Evolutionary conservation across 2,113 vertebrate species (phyloP), one percentile per base, ranked within the genome.

Genomic region (Synodontis membranacea): DNA sequence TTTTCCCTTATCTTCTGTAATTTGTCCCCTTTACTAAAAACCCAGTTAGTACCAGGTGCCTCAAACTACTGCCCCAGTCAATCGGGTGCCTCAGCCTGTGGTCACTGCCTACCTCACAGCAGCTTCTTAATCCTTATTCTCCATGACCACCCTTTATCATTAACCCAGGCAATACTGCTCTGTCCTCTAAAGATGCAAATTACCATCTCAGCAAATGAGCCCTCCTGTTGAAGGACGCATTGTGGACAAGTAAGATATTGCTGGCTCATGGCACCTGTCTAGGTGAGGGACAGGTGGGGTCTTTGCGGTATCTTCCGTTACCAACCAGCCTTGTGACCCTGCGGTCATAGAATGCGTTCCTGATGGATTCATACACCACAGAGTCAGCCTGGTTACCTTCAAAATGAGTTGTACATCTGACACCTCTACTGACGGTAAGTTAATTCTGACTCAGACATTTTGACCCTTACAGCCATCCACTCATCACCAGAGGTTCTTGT

Each of bases 391-490:
- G 7, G 42, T 44, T 74, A 42, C 23, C 6, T 70, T 70, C 39
- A 72, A 21, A 39, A 39, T 21, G 2, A 39, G 21, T 74, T 74
- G 31, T 44, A 25, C 8, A 70, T 9, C 9, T 72, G 7, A 39
- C 15, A 10, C 62, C 34, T 70, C 68, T 42, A 3, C 4, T 76
- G 72, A n/a, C 4, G 5, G 17, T 15, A 34, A 6, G 17, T 78
- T 21, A 1, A 52, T 52, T 52, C 46, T 23, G 19, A 80, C 3
- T 80, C 19, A 80, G 31, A 23, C 31, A 25, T 80, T 56, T 39
- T 80, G 78, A 80, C 50, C 31, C 78, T 25, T 23, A 56, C 25
- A 12, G 78, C 31, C 78, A 56, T 39, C 50, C 78, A 80, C 78
- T 14, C 15, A 31, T 52, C 74, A 50, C 28, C 46, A 56, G 52